Evolutionary conservation across 2,888 invertebrate species (phyloP), one percentile per base, ranked within the genome.

Genomic region (Epistrophe eligans): DNA sequence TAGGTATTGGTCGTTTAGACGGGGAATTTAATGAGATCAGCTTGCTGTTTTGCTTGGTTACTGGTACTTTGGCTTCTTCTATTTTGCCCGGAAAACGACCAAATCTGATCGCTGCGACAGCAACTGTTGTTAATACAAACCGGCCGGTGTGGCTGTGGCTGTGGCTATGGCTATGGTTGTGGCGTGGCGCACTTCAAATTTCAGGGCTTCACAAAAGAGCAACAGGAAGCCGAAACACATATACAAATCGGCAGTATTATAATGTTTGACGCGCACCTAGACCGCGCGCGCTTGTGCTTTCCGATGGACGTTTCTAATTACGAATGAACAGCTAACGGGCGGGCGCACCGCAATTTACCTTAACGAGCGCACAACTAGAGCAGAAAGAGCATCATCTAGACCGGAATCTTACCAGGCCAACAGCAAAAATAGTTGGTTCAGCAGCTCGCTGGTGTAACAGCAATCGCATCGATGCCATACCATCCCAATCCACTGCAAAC

Each of bases 301-400:
- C 55, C 50, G 60, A 57, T 48, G 71, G 40, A 57, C 73, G 73
- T 79, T 24, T 77, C 74, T 73, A 77, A 85, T 84, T 84, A 81
- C 72, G 71, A 76, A 35, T 19, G 79, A 48, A 52, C 67, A 57
- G 28, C 60, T 72, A 71, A 77, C 84, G 81, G 77, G 67, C 77
- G 84, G 79, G 80, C 76, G 60, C 84, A 80, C 80, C 70, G 62
- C 77, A 82, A 80, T 85, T 82, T 79, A 50, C 60, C 73, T 77
- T 82, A 82, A 85, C 85, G 85, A 85, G 82, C 83, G 87, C 76
- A 83, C 87, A 92, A 92, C 92, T 92, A 91, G 92, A 92, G 92
- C 92, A 92, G 90, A 89, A 90, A 92, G 92, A 92, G 92, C 92
- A 92, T 92, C 92, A 92, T 92, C 92, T 92, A 92, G 92, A 92